Percentiles rank a stretch among this genome's conserved stretches.
Evolutionary conservation across 2,797 vertebrate species (phyloP).

Genomic region (Huso huso): DNA sequence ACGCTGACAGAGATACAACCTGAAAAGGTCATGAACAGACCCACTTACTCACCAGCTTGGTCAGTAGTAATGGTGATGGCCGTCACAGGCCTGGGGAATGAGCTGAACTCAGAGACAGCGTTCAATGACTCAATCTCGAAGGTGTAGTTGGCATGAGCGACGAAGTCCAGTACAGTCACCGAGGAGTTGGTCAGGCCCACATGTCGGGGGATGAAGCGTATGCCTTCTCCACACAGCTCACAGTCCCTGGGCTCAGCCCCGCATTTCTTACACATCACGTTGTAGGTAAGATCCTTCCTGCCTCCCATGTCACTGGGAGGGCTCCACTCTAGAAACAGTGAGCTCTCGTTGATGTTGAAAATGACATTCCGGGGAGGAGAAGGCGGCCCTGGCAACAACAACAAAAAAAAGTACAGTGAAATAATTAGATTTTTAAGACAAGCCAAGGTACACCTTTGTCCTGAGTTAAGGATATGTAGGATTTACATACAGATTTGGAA

Average conservation of each 20-base stretch:
- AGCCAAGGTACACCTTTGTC: too few relatives aligned
- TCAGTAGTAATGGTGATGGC: conserved; percentile 84
- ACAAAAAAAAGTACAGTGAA: too few relatives aligned
- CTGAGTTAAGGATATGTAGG: too few relatives aligned
- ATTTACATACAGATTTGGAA: too few relatives aligned
- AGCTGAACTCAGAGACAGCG: conserved; percentile 84
- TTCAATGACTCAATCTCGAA: conserved; percentile 95
- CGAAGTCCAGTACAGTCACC: conserved; percentile 80
- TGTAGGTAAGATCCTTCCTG: conserved; percentile 89
- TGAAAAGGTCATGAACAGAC: too few relatives aligned
- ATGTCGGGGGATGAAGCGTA: conserved; percentile 82
- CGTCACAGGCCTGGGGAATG: conserved; percentile 78
- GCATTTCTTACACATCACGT: conserved; percentile 85
- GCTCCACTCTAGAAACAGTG: conserved; percentile 89
- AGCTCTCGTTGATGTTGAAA: conserved; percentile 90
- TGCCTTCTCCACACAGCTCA: conserved; percentile 79
- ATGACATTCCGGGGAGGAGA: conserved; percentile 84
- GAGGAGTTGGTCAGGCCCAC: conserved; percentile 77
- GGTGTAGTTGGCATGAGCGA: conserved; percentile 88
- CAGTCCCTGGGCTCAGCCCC: conserved; percentile 64
- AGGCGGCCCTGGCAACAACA: conserved; percentile 72
- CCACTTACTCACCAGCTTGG: conserved; percentile 77
- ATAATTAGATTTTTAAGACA: too few relatives aligned
- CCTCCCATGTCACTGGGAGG: conserved; percentile 87
- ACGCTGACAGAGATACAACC: too few relatives aligned